phyloP scores from a whole-genome alignment of 2,113 vertebrate genomes.

The Rhombomys opimus region DNA sequence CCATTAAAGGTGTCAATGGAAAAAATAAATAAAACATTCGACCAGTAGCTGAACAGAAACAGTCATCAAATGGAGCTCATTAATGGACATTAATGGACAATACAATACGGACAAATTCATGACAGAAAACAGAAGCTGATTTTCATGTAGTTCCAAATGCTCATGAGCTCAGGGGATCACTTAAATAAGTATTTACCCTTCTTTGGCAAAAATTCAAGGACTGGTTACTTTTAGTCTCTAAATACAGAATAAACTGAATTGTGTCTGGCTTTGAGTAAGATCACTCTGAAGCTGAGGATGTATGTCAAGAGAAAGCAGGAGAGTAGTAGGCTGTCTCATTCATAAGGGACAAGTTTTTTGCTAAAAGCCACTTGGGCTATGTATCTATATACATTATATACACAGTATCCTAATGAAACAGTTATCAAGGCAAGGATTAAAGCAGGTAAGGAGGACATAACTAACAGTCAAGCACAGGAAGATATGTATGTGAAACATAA shows the following conservation, averaged over 20 bases:
- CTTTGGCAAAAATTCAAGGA: neutral
- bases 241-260: neutral
- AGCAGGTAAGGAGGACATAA: neutral
- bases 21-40: neutral
- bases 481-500: neutral
- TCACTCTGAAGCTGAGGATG: neutral
- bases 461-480: neutral
- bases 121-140: neutral
- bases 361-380: neutral
- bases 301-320: neutral
- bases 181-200: neutral
- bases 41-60: neutral
- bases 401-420: neutral
- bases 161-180: neutral
- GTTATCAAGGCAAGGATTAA: neutral
- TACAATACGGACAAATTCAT: neutral
- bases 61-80: neutral
- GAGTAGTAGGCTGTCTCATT: neutral
- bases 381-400: neutral
- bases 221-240: neutral
- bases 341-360: neutral
- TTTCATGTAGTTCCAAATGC: neutral
- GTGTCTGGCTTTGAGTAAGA: neutral
- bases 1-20: neutral
- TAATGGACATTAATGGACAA: neutral